Percentiles rank a stretch among this genome's conserved stretches.
Conservation (phyloP, 2,888 invertebrate species). For the Eugnorisma glareosa region DNA sequence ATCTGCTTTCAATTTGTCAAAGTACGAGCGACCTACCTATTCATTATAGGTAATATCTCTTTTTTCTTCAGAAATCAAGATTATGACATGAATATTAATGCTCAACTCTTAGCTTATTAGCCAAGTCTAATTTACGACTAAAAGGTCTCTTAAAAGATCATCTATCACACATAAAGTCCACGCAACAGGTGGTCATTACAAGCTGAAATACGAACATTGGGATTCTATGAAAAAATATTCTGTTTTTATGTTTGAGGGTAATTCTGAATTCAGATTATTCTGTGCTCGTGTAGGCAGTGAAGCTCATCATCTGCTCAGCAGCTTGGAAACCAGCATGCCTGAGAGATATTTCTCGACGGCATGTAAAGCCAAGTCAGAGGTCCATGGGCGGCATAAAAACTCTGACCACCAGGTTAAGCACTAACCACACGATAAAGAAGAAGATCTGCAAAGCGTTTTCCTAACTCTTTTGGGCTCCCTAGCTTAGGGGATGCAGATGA, state of each 20-base stretch:
- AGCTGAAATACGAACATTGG: slow-evolving; percentile 10
- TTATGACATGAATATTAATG: slow-evolving; percentile 22
- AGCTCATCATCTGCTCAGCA: neutral
- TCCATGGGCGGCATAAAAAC: no score
- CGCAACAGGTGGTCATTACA: slow-evolving; percentile 48
- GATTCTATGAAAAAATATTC: slow-evolving; percentile 14
- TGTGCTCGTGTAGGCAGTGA: neutral
- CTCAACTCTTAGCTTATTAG: slow-evolving; percentile 11
- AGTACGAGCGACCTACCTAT: neutral
- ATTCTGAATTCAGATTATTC: slow-evolving; percentile 7
- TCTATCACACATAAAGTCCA: slow-evolving; percentile 45
- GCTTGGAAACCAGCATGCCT: no score
- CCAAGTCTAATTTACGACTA: slow-evolving; percentile 15
- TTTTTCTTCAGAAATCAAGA: neutral
- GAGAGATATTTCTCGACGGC: no score
- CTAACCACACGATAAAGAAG: no score
- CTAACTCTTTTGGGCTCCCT: neutral
- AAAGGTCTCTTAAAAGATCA: slow-evolving; percentile 40
- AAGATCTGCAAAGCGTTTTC: no score
- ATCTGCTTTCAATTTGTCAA: neutral
- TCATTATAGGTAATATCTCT: neutral
- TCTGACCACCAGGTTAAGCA: no score
- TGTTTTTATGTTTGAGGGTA: neutral
- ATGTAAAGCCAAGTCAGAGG: no score
- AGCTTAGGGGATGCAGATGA: neutral